A percentile compares a stretch with the other conserved stretches of the same genome.
phyloP scores from a whole-genome alignment of 1,140 invertebrate genomes.

The Drosophila lacteicornis region DNA sequence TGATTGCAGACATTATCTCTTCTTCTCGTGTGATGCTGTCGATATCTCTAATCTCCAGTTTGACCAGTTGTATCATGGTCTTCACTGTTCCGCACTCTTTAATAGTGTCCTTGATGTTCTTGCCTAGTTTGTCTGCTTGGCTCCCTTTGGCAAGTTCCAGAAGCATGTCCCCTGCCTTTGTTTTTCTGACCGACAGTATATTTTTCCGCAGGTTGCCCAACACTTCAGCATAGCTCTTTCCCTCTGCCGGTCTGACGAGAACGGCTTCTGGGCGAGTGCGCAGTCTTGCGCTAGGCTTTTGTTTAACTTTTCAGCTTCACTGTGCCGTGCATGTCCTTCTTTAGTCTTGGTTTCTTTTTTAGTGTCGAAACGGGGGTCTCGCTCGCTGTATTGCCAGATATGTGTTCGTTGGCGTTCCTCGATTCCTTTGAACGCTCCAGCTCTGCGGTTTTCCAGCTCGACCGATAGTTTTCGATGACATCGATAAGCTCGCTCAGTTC shows the following conservation, averaged over 20 bases:
- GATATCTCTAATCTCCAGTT: too few species aligned
- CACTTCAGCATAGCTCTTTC: too few species aligned
- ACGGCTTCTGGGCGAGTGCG: too few species aligned
- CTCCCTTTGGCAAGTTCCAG: background rate
- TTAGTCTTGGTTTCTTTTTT: background rate
- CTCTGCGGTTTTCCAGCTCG: background rate
- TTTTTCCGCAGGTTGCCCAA: background rate
- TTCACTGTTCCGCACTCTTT: background rate
- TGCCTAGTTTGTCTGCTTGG: background rate
- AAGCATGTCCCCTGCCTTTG: background rate
- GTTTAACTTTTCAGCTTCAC: too few species aligned
- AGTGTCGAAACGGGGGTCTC: background rate
- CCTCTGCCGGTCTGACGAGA: too few species aligned
- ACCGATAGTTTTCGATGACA: background rate
- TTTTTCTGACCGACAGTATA: background rate
- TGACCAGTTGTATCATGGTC: background rate
- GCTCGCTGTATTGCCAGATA: background rate
- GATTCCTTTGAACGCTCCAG: background rate
- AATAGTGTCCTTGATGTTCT: background rate
- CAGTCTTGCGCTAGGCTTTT: too few species aligned
- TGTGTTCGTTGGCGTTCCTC: background rate
- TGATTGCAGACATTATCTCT: background rate
- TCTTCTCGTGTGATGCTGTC: background rate
- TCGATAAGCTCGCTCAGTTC: background rate
- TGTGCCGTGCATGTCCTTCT: too few species aligned